Percentiles rank a stretch among this genome's conserved stretches.
These are phyloP conservation scores for Himantopus leucocephalus DNA, from an alignment of 2,113 vertebrate genomes.

Conservation along the genomic window DNA sequence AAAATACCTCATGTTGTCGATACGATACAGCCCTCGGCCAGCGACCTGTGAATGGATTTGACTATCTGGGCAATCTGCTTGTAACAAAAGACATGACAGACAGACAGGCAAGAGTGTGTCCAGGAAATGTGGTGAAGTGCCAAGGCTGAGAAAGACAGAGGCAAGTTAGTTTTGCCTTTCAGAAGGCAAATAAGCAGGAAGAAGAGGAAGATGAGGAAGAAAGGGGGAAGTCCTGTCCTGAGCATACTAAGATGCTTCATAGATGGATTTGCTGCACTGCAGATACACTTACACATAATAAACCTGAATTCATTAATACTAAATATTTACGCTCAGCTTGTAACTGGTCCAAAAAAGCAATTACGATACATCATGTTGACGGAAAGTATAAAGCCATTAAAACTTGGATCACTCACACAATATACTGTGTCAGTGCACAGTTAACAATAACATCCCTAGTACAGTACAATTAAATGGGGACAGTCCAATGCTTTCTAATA, in stretches of 20 bases:
- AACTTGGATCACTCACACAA: constrained; percentile 27
- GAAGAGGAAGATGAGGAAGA: neutral
- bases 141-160: neutral
- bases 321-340: constrained; percentile 61
- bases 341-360: constrained; percentile 70
- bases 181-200: neutral
- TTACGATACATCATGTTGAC: constrained; percentile 63
- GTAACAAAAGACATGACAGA: neutral
- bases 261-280: constrained; percentile 49
- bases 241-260: neutral
- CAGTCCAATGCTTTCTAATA: neutral
- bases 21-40: neutral
- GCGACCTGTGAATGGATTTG: neutral
- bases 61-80: neutral
- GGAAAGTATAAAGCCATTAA: constrained; percentile 5
- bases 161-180: neutral
- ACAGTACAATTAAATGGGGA: neutral
- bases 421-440: neutral
- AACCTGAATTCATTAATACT: constrained; percentile 56
- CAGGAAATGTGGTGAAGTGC: rapidly evolving
- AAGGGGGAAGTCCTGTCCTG: neutral
- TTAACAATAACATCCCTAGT: neutral
- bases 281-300: constrained; percentile 40
- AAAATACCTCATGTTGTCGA: neutral
- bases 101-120: neutral